A percentile compares a stretch with the other conserved stretches of the same genome.
phyloP scores from a whole-genome alignment of 1,140 invertebrate species.

The Cheumatopsyche charites region DNA sequence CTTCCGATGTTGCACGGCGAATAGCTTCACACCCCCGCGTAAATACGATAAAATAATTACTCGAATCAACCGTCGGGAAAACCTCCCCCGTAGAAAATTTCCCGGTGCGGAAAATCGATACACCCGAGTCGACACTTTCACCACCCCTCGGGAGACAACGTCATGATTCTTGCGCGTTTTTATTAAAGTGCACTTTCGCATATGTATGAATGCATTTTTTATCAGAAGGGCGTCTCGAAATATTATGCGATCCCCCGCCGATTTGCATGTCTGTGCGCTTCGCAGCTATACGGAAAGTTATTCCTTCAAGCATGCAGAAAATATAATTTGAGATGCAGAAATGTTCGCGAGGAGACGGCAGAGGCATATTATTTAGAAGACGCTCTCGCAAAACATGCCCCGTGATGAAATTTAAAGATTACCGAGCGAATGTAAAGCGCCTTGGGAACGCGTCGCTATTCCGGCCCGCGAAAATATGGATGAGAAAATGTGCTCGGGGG shows the following conservation, averaged over 20 bases:
- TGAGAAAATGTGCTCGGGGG: background rate
- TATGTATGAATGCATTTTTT: conserved; percentile 27
- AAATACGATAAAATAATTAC: conserved; percentile 11
- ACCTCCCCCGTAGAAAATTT: background rate
- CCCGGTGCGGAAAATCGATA: conserved; percentile 12
- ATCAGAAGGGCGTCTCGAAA: conserved; percentile 12
- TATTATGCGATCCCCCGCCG: conserved; percentile 7
- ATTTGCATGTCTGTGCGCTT: conserved; percentile 6
- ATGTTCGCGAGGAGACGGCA: conserved; percentile 14
- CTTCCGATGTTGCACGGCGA: background rate
- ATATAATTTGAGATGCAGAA: conserved; percentile 39
- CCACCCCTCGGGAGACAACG: background rate
- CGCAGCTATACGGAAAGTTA: conserved; percentile 4
- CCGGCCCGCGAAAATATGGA: background rate
- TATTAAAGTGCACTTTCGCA: conserved; percentile 20
- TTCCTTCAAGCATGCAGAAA: conserved; percentile 35
- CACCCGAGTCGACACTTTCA: background rate
- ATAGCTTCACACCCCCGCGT: background rate
- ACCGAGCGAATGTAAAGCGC: conserved; percentile 33
- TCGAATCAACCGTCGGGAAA: background rate
- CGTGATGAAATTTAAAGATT: conserved; percentile 44
- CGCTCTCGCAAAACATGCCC: conserved; percentile 25
- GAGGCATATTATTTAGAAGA: conserved; percentile 1
- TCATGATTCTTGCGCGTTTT: background rate
- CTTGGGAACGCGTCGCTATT: conserved; percentile 11